Evolutionary conservation across 1,140 invertebrate species (phyloP).

Genomic region (Rhyzopertha dominica): DNA sequence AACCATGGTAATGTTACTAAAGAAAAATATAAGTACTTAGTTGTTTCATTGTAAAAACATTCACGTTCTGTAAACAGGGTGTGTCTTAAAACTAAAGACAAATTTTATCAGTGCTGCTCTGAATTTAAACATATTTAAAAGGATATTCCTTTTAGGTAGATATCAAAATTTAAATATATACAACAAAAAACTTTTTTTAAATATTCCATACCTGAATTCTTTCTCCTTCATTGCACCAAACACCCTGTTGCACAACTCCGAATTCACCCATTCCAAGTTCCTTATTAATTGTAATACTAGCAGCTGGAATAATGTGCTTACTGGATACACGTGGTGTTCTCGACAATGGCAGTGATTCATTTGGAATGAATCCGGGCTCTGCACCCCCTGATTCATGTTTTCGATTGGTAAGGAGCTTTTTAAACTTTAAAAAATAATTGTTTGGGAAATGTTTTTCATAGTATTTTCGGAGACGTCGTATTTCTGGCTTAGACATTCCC

Average conservation of each 20-base stretch:
- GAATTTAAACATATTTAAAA: no score
- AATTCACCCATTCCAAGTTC: slow-evolving; percentile 95
- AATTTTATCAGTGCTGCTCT: no score
- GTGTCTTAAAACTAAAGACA: no score
- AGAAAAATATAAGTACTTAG: no score
- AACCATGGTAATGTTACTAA: no score
- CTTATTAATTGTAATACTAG: slow-evolving; percentile 90
- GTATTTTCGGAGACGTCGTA: slow-evolving; percentile 86
- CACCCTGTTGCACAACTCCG: slow-evolving; percentile 94
- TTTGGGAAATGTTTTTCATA: slow-evolving; percentile 91
- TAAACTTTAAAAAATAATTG: slow-evolving; percentile 88
- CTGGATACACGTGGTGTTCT: slow-evolving; percentile 61
- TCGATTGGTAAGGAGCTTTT: slow-evolving; percentile 62
- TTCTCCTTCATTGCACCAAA: slow-evolving; percentile 94
- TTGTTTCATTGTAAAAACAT: no score
- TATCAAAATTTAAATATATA: no score
- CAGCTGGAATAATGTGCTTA: slow-evolving; percentile 93
- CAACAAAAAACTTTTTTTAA: no score
- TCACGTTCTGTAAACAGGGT: no score
- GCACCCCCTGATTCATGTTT: no score
- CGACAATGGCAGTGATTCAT: slow-evolving; percentile 31
- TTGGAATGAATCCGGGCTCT: no score
- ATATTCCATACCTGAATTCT: slow-evolving; percentile 63
- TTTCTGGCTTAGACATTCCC: slow-evolving; percentile 94
- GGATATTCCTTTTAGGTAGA: no score